Evolutionary conservation across 2,888 invertebrate genomes (phyloP), one percentile per base, ranked within the genome.

Genomic region (Drosophila quinaria): DNA sequence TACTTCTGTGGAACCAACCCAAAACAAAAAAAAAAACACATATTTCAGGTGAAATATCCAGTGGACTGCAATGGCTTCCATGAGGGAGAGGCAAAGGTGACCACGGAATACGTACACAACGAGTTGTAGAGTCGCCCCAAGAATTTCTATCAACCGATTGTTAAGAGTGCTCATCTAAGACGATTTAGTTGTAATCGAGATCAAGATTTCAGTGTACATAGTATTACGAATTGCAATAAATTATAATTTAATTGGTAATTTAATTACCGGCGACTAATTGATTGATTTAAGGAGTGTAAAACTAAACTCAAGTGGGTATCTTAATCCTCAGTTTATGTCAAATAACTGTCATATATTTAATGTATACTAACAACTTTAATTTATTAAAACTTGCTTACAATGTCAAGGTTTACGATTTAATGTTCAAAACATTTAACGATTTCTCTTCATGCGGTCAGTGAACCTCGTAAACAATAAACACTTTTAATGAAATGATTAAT

Each of bases 71-170:
- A 94, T 29, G 95, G 95, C 1, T 97, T 97, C 94, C 97, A 97
- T 91, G 95, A 96, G 90, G 97, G 97, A 91, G 97, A 97, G 92
- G 92, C 95, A 47, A 95, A 95, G 94, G 96, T 96, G 31, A 97
- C 96, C 62, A 97, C 96, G 50, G 97, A 97, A 93, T 96, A 96
- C 70, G 94, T 95, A 86, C 97, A 97, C 93, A 97, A 94, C 91
- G 97, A 97, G 93, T 94, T 97, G 92, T 97, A 95, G 49, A 50
- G 71, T 70, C 50, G 39, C 54, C 22, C 22, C 39, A 33, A 52
- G 5, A 19, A n/a, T 19, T 19, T 19, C 66, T 58, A 55, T 37
- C 41, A 49, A 33, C 47, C 50, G 55, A 70, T 61, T 70, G 54
- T 54, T 65, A 63, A 64, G 75, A 42, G 80, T 80, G 85, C 75